Evolutionary conservation across 2,888 invertebrate genomes (phyloP), one percentile per base, ranked within the genome.

Genomic region (Omphaloscelis lunosa): DNA sequence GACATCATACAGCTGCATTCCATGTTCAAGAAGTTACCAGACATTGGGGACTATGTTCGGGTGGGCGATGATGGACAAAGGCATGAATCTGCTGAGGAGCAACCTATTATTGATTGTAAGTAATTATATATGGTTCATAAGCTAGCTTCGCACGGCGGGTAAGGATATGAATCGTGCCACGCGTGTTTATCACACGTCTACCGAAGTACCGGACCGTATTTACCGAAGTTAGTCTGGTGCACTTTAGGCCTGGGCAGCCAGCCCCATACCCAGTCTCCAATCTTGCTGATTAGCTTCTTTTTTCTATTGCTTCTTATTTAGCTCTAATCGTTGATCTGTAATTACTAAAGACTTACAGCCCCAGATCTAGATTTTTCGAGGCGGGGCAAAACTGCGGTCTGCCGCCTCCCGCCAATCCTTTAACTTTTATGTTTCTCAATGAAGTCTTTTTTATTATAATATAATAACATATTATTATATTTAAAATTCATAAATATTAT

Each of bases 21-120:
- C 34, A 92, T 95, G 94, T 82, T 94, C 45, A 95, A 95, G 82
- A 75, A 79, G 74, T 95, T 86, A 67, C 95, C 95, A 0, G 95
- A 95, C 68, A 79, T 95, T 8, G 92, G 91, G 0, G 76, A 91
- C 0, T 87, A 80, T 23, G 93, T 89, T 20, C 93, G 92, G 92
- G 90, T 95, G 7, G 91, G 83, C 0, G 61, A 86, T 8, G 95
- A 95, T 63, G 92, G 92, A 0, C 72, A 79, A 2, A 12, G 12
- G 0, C 93, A 94, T 53, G 94, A 94, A 5, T 89, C 92, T 0
- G 92, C 91, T 7, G 93, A 94, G 59, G 93, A 92, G 15, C 75
- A 77, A 2, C 84, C 90, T 2, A 68, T 89, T 17, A 89, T 90
- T 72, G 72, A 88, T n/a, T 81, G 89, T 90, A 74, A 85, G 90